Conservation (phyloP, 2,797 vertebrate species). For the Manis pentadactyla region DNA sequence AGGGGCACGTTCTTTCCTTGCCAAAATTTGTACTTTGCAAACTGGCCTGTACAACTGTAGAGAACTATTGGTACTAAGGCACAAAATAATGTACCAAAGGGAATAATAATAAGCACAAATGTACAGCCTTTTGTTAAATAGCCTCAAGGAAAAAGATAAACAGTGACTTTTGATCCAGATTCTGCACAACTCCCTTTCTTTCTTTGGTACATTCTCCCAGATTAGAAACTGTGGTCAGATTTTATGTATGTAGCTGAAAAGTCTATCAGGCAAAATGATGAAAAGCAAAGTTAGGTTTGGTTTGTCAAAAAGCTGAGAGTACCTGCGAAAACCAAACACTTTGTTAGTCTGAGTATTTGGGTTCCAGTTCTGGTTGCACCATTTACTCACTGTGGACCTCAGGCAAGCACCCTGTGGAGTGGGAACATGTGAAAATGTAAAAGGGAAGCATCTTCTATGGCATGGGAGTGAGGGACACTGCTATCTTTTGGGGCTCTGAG, state of each 20-base stretch:
- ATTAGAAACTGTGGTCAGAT: background rate
- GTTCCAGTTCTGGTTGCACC: background rate
- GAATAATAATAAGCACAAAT: background rate
- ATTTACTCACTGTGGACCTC: background rate
- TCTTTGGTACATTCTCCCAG: slow-evolving; percentile 45
- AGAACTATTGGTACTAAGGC: slow-evolving; percentile 6
- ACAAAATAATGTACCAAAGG: slow-evolving; percentile 26
- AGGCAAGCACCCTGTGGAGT: background rate
- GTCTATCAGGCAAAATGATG: background rate
- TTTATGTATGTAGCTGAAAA: background rate
- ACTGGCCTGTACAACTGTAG: slow-evolving; percentile 60
- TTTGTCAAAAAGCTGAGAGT: slow-evolving; percentile 34
- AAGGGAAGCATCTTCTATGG: background rate
- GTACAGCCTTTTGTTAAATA: background rate
- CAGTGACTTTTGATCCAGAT: background rate
- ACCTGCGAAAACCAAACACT: background rate
- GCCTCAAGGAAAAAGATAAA: slow-evolving; percentile 30
- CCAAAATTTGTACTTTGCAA: slow-evolving; percentile 66
- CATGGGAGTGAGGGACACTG: background rate
- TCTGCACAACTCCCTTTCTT: background rate
- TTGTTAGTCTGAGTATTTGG: background rate
- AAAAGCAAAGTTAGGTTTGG: slow-evolving; percentile 24
- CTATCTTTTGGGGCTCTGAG: background rate
- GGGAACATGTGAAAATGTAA: background rate
- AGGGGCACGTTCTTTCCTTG: slow-evolving; percentile 46